Evolutionary conservation across 2,113 vertebrate genomes (phyloP), one percentile per base, ranked within the genome.

Genomic region (Psilopogon haemacephalus): DNA sequence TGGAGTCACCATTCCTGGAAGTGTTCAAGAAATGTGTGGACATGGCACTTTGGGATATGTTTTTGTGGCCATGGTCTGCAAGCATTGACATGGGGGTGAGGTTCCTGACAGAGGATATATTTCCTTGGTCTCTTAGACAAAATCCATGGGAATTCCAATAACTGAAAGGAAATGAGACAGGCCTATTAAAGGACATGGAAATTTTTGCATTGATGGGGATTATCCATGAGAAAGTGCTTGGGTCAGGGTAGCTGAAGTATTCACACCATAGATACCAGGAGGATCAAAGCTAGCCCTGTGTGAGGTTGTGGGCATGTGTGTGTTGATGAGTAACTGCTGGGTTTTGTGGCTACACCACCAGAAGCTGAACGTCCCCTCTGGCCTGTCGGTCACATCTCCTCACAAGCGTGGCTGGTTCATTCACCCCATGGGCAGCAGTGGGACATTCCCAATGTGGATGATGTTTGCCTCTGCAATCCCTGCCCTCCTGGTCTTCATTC

Each of bases 331-430:
- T 94, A 93, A 94, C 75, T 56, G 55, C 52, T 87, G 38, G 38
- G 17, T 91, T 92, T 96, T 97, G 89, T 2, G 79, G 65, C 64
- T 93, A 12, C 68, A 55, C 87, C 71, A 58, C 40, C 97, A 99
- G 99, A 99, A 99, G 97, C 97, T 99, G 86, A 98, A 99, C 9
- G 99, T 99, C 38, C 99, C 99, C 23, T 98, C 98, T 0, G 99
- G 99, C 32, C 98, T 99, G 81, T 99, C 99, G 0, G 99, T 99
- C 96, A 99, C 99, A 2, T 98, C 99, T 50, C 99, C 99, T 3
- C 96, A 98, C 28, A 99, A 99, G 86, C 98, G 99, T 64, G 98
- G 98, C 7, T 99, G 99, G 99, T 98, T 99, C 97, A 99, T 99
- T 95, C 99, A 98, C 38, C 99, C 99, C 5, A 97, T 99, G 92